Conservation (phyloP, 2,888 invertebrate genomes). For the Drosophila quinaria region DNA sequence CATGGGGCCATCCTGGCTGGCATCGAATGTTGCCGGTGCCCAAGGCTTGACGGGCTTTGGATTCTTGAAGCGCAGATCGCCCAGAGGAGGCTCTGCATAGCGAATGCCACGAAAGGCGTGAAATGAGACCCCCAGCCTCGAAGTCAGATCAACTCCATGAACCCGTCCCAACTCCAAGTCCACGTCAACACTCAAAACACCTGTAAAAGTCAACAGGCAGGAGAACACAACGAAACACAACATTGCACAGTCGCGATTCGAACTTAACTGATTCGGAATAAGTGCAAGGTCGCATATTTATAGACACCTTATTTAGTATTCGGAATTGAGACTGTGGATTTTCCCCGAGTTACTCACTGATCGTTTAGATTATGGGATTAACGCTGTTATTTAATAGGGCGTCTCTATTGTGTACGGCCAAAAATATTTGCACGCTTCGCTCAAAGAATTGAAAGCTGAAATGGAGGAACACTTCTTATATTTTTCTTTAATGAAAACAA, state of each 20-base stretch:
- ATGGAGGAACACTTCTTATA: no score
- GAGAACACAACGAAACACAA: conserved; percentile 12
- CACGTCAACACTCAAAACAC: conserved; percentile 61
- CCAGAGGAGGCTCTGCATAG: conserved; percentile 82
- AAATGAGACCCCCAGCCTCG: conserved; percentile 73
- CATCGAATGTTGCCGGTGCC: conserved; percentile 86
- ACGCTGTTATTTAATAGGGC: no score
- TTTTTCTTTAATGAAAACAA: no score
- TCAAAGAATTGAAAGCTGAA: no score
- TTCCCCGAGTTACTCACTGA: not conserved
- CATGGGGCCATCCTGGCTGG: conserved; percentile 87
- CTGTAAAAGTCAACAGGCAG: conserved; percentile 24
- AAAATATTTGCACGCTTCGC: no score
- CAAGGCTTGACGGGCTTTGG: conserved; percentile 86
- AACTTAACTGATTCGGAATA: conserved; percentile 20
- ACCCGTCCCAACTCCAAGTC: conserved; percentile 79
- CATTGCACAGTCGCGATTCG: conserved; percentile 36
- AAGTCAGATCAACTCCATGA: conserved; percentile 69
- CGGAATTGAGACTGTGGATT: conserved; percentile 3
- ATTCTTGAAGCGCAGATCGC: conserved; percentile 81
- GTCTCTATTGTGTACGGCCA: no score
- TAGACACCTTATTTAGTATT: conserved; percentile 4
- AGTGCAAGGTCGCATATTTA: conserved; percentile 23
- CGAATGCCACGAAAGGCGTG: conserved; percentile 83
- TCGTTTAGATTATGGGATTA: no score